These are phyloP conservation scores for Sebastes itinus DNA, from an alignment of 2,797 vertebrate genomes.

Conservation along the genomic window DNA sequence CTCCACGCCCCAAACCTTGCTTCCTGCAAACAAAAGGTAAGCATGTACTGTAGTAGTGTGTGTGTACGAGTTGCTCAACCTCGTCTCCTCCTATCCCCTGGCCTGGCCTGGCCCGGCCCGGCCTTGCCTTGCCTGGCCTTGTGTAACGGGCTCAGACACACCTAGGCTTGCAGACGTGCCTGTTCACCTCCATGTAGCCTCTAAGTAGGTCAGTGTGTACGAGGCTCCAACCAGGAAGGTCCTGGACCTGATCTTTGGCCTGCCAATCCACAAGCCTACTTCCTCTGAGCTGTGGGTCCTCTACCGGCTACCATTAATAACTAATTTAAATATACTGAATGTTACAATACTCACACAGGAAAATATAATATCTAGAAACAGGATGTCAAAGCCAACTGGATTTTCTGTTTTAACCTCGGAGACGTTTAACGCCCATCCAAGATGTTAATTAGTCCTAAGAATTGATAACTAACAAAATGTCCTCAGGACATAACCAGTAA, in stretches of 20 bases:
- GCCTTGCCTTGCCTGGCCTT: constrained; percentile 40
- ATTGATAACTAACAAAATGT: not conserved
- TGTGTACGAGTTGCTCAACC: constrained; percentile 48
- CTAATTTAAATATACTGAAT: not conserved
- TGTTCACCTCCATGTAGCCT: constrained; percentile 52
- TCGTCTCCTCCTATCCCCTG: constrained; percentile 25
- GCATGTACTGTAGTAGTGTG: constrained; percentile 17
- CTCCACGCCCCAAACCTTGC: constrained; percentile 47
- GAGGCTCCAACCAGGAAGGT: constrained; percentile 45
- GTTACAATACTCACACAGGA: not conserved
- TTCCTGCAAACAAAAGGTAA: constrained; percentile 69
- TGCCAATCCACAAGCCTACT: constrained; percentile 3
- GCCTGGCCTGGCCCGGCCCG: constrained; percentile 9
- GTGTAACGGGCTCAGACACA: constrained; percentile 62
- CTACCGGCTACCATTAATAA: not conserved
- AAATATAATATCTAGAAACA: not conserved
- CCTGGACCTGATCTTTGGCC: constrained; percentile 44
- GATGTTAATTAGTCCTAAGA: not conserved
- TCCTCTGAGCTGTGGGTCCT: constrained; percentile 1
- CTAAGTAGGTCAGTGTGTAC: constrained; percentile 69
- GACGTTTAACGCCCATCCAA: not conserved
- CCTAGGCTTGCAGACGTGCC: constrained; percentile 60
- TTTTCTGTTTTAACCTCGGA: not conserved
- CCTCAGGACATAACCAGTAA: constrained; percentile 20
- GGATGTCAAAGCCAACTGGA: too few species aligned